Percentiles rank a stretch among this genome's conserved stretches.
These are phyloP conservation scores for Uria aalge DNA, from an alignment of 2,113 vertebrate species.

Conservation along the genomic window DNA sequence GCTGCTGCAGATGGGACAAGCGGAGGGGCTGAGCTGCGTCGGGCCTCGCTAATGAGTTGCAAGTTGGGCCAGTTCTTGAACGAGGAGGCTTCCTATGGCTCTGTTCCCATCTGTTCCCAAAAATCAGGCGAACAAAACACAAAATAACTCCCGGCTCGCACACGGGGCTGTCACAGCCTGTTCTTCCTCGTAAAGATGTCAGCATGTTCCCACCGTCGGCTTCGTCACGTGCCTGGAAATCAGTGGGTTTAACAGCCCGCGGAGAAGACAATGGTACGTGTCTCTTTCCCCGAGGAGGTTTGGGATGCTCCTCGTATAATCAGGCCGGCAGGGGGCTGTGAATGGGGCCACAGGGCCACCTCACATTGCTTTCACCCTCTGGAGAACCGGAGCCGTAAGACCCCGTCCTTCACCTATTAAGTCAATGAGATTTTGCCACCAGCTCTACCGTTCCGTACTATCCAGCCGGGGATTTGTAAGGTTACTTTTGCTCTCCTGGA, in stretches of 20 bases:
- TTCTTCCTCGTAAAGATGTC: background rate
- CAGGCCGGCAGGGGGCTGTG: background rate
- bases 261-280: background rate
- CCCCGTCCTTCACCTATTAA: background rate
- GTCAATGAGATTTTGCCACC: background rate
- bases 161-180: background rate
- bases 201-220: background rate
- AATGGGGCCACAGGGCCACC: background rate
- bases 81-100: background rate
- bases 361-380: background rate
- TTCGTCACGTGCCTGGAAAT: background rate
- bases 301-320: background rate
- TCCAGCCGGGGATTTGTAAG: background rate
- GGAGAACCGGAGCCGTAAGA: background rate
- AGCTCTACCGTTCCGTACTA: background rate
- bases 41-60: constrained; percentile 14
- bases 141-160: background rate
- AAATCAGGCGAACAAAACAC: background rate
- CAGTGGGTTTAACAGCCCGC: background rate
- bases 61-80: background rate
- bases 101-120: constrained; percentile 52
- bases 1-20: constrained; percentile 45
- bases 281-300: background rate
- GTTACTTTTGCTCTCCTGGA: background rate
- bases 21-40: background rate